Evolutionary conservation across 1,140 invertebrate species (phyloP).

Genomic region (Ips nitidus): DNA sequence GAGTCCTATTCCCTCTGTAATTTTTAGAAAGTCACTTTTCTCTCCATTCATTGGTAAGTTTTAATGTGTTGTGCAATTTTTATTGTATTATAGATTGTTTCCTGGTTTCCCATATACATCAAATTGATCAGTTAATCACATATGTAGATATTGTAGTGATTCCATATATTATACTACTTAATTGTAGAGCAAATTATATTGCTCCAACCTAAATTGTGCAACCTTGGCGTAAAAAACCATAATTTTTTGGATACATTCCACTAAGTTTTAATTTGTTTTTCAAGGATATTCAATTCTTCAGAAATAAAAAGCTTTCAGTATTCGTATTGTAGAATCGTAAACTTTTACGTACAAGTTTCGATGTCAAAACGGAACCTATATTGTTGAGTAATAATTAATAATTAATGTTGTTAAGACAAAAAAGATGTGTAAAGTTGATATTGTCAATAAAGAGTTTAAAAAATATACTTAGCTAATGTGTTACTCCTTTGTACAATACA

Average conservation of each 20-base stretch:
- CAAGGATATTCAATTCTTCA: constrained; percentile 40
- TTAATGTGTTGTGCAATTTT: constrained; percentile 12
- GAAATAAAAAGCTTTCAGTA: constrained; percentile 42
- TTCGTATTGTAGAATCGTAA: constrained; percentile 44
- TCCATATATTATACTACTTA: constrained; percentile 2
- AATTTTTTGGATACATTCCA: constrained; percentile 42
- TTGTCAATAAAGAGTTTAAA: constrained; percentile 21
- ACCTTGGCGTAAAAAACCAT: background rate
- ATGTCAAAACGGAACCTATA: background rate
- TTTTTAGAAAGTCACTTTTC: no score
- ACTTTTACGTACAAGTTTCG: constrained; percentile 7
- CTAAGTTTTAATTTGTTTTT: constrained; percentile 37
- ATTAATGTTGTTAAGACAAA: constrained; percentile 25
- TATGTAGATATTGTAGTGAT: constrained; percentile 6
- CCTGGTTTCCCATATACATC: background rate
- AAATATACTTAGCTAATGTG: background rate
- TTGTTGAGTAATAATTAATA: constrained; percentile 11
- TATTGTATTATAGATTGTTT: constrained; percentile 17
- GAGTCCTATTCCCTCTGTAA: no score
- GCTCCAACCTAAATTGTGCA: background rate
- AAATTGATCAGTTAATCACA: background rate
- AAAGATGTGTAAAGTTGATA: constrained; percentile 18
- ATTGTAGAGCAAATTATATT: background rate
- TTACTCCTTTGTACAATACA: no score
- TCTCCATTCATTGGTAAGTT: no score